These are phyloP conservation scores for Drosophila virilis DNA, from an alignment of 1,140 invertebrate species.

Conservation along the genomic window DNA sequence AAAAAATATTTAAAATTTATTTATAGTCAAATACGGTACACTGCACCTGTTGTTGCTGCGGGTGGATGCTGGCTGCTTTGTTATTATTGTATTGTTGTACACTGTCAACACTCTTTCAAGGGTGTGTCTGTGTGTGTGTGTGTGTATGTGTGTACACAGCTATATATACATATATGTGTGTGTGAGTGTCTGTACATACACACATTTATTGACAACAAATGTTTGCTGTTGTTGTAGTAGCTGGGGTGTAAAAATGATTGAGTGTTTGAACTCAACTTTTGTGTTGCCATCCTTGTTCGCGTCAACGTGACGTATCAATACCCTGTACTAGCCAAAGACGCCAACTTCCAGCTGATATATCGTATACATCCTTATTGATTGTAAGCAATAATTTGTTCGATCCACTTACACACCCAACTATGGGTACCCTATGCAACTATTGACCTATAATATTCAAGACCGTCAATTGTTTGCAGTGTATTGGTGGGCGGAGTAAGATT, in stretches of 20 bases:
- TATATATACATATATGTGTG: constrained; percentile 3
- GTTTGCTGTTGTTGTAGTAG: constrained; percentile 49
- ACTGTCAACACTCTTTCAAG: constrained; percentile 22
- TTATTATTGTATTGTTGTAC: constrained; percentile 22
- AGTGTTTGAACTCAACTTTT: constrained; percentile 76
- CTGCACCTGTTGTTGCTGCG: constrained; percentile 62
- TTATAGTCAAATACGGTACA: constrained; percentile 76
- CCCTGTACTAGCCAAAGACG: constrained; percentile 7
- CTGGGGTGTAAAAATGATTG: constrained; percentile 76
- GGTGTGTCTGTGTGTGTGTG: constrained; percentile 16
- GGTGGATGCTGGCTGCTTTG: constrained; percentile 7
- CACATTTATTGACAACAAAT: constrained; percentile 15
- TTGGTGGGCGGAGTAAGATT: neutral
- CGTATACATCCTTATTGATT: neutral
- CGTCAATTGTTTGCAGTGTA: neutral
- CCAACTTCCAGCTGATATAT: neutral
- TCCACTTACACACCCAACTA: too few species aligned
- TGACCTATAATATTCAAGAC: neutral
- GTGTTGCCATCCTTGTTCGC: constrained; percentile 33
- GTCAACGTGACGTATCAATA: constrained; percentile 3
- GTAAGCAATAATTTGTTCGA: neutral
- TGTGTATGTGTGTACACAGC: neutral
- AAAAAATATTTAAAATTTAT: constrained; percentile 77
- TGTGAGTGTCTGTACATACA: constrained; percentile 19
- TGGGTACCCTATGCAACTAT: neutral